phyloP scores from a whole-genome alignment of 2,797 vertebrate genomes.

The Hafferia zeledoni region DNA sequence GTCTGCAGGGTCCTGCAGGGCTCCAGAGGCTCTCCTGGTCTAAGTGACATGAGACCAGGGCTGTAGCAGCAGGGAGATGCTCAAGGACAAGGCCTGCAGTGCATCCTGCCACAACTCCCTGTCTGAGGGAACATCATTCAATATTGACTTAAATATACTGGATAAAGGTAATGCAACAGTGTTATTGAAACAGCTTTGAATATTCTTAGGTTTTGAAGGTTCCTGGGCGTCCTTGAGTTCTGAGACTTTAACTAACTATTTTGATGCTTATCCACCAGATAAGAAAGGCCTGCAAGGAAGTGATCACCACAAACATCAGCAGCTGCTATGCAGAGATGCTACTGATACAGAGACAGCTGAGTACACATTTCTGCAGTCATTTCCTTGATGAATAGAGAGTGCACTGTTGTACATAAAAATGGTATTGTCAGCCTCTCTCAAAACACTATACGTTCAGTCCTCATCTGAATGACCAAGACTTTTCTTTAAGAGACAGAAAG shows the following conservation, averaged over 20 bases:
- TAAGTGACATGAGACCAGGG: not conserved
- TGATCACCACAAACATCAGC: constrained; percentile 26
- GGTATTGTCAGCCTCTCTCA: constrained; percentile 47
- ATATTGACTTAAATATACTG: not conserved
- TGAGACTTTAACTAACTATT: not conserved
- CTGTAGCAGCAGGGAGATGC: not conserved
- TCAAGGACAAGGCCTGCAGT: not conserved
- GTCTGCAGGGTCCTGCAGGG: not conserved
- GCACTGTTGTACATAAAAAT: constrained; percentile 65
- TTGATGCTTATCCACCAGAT: not conserved
- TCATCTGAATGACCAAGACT: not conserved
- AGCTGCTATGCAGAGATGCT: constrained; percentile 57
- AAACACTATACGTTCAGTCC: not conserved
- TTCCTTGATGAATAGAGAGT: constrained; percentile 58
- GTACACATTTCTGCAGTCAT: constrained; percentile 55
- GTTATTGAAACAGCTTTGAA: not conserved
- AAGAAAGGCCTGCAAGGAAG: constrained; percentile 31
- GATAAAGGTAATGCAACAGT: not conserved
- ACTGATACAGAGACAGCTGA: constrained; percentile 60
- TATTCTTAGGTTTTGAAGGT: not conserved
- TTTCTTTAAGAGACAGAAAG: not conserved
- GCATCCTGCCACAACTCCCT: not conserved
- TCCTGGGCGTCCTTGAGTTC: not conserved
- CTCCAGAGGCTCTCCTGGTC: not conserved
- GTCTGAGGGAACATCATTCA: not conserved